These are phyloP conservation scores for Epicauta chinensis DNA, from an alignment of 1,140 invertebrate species.

Conservation along the genomic window DNA sequence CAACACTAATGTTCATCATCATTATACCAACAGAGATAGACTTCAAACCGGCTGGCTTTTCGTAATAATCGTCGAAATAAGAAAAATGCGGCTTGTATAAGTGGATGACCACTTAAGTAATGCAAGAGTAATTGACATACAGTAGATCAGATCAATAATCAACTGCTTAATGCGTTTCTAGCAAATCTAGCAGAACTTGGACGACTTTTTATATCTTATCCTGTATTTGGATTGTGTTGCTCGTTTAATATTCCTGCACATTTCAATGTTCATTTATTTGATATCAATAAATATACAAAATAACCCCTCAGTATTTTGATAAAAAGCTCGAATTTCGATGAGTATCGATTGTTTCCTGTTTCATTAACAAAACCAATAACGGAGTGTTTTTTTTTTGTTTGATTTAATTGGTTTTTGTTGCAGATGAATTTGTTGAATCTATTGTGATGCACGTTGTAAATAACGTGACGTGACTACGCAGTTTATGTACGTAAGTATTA, in stretches of 20 bases:
- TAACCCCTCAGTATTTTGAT: no score
- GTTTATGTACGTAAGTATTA: no score
- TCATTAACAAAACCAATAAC: no score
- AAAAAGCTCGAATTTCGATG: no score
- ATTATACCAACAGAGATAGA: not conserved
- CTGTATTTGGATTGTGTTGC: constrained; percentile 17
- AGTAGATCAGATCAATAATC: constrained; percentile 10
- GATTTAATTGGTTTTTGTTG: no score
- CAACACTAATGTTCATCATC: not conserved
- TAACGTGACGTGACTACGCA: no score
- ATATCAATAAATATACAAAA: not conserved
- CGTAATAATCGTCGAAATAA: constrained; percentile 18
- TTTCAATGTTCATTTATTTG: no score
- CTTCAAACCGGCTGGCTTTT: not conserved
- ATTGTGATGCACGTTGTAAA: no score
- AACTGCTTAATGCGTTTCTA: not conserved
- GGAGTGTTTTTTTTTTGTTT: no score
- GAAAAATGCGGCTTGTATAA: constrained; percentile 16
- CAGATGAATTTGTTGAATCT: no score
- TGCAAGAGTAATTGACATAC: constrained; percentile 21
- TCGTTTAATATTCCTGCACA: not conserved
- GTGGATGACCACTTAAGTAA: constrained; percentile 24
- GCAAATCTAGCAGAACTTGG: not conserved
- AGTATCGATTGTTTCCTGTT: not conserved
- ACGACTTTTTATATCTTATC: constrained; percentile 15